Conservation (phyloP, 2,113 vertebrate species). For the Cheirogaleus medius region DNA sequence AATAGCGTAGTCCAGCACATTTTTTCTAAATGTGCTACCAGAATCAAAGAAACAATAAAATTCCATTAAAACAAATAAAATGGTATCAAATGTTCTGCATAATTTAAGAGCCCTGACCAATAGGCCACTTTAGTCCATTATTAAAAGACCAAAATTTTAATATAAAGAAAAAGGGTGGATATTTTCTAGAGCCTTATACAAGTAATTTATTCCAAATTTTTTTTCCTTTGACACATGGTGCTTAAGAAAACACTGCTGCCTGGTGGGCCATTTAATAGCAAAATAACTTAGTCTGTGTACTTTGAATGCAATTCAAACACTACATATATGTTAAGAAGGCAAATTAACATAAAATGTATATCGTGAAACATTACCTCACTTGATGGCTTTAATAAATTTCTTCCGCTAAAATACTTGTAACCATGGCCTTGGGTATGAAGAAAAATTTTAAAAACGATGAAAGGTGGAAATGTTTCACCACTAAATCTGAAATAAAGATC, state of each 20-base stretch:
- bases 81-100: constrained; percentile 8
- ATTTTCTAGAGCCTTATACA: constrained; percentile 45
- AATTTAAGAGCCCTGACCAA: constrained; percentile 31
- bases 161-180: constrained; percentile 37
- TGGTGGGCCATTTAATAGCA: constrained; percentile 15
- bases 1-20: neutral
- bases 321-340: constrained; percentile 28
- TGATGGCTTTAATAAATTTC: constrained; percentile 75
- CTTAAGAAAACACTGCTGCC: constrained; percentile 27
- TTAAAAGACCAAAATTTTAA: constrained; percentile 48
- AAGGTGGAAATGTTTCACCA: constrained; percentile 82
- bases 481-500: constrained; percentile 78
- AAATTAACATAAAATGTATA: constrained; percentile 50
- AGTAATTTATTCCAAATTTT: constrained; percentile 26
- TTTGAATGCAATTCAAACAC: constrained; percentile 16
- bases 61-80: constrained; percentile 34
- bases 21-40: constrained; percentile 32
- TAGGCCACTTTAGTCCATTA: neutral
- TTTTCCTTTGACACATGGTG: constrained; percentile 44
- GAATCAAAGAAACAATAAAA: constrained; percentile 30
- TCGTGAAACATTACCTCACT: constrained; percentile 75
- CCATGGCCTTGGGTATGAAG: constrained; percentile 60
- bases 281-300: constrained; percentile 24
- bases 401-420: constrained; percentile 80
- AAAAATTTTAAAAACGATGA: constrained; percentile 84